Conservation (phyloP, 2,888 invertebrate species). For the Electrophaes corylata region DNA sequence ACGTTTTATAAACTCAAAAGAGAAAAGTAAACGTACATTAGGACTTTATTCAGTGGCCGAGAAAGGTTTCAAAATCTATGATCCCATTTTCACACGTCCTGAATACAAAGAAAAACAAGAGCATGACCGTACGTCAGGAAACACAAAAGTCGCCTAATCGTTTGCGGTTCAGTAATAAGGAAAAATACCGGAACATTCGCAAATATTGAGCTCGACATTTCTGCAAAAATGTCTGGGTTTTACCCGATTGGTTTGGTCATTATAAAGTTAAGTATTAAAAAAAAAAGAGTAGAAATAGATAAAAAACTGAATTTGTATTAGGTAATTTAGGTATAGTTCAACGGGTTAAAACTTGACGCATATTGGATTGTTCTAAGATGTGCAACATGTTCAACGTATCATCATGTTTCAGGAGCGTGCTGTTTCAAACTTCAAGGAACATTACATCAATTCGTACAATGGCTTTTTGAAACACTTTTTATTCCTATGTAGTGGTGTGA, state of each 20-base stretch:
- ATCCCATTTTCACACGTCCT: constrained; percentile 19
- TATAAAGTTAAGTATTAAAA: constrained; percentile 13
- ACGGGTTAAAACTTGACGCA: too few relatives aligned
- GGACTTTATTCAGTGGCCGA: constrained; percentile 14
- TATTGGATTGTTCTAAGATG: too few relatives aligned
- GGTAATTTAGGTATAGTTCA: too few relatives aligned
- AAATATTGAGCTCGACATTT: constrained; percentile 34
- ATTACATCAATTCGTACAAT: too few relatives aligned
- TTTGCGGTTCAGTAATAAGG: constrained; percentile 40
- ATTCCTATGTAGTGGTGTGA: too few relatives aligned
- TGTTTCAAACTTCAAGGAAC: too few relatives aligned
- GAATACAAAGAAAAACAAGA: constrained; percentile 29
- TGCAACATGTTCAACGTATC: too few relatives aligned
- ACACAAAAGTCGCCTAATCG: constrained; percentile 41
- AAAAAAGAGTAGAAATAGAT: not conserved
- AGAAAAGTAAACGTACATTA: constrained; percentile 3
- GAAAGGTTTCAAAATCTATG: constrained; percentile 14
- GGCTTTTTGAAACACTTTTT: too few relatives aligned
- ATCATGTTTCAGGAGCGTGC: too few relatives aligned
- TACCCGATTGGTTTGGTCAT: constrained; percentile 8
- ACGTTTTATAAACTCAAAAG: constrained; percentile 8
- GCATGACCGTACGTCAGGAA: constrained; percentile 32
- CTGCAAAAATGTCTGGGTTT: constrained; percentile 29
- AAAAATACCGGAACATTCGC: constrained; percentile 37
- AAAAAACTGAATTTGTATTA: not conserved